Evolutionary conservation across 2,113 vertebrate species (phyloP), one percentile per base, ranked within the genome.

Genomic region (Indicator maculatus): DNA sequence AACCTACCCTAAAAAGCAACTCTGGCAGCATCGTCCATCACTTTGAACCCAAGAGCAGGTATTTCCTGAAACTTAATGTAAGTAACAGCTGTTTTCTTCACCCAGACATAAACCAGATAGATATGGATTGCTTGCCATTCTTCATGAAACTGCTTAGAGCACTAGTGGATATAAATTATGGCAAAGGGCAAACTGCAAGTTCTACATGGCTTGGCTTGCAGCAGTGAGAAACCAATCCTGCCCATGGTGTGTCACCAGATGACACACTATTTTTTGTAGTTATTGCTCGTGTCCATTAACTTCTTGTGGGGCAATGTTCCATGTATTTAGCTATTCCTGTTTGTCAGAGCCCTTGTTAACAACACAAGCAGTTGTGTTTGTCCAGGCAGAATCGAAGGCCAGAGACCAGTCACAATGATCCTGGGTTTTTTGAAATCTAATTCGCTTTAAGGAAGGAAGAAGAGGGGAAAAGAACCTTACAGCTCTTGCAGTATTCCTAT

Each of bases 21-120:
- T 75, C 78, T 30, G 38, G 36, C 74, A 90, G 52, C 82, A 75
- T 64, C 89, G 93, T 75, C 52, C 90, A 83, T 44, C 78, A 88
- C 53, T 89, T 36, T 24, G 31, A 92, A 70, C 77, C 14, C 27
- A 84, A 88, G 66, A 93, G 31, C 13, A 91, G 81, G 66, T 91
- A 93, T 93, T 96, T 96, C 84, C 96, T 47, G 87, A 95, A 96
- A 95, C 58, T 91, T 96, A 91, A 96, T 96, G 93, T 81, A 96
- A 96, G 65, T 87, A 96, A 97, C 91, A 94, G 55, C 59, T 75
- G 28, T 77, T 94, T 89, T 94, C 72, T 96, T 97, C 64, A 83
- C 56, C 67, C 74, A 96, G 85, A 95, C 87, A 91, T 95, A 96
- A 97, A 97, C 92, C 33, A 83, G 83, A 96, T 83, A 90, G 82